A percentile compares a stretch with the other conserved stretches of the same genome.
Conservation (phyloP, 2,797 vertebrate genomes). For the Manis javanica region DNA sequence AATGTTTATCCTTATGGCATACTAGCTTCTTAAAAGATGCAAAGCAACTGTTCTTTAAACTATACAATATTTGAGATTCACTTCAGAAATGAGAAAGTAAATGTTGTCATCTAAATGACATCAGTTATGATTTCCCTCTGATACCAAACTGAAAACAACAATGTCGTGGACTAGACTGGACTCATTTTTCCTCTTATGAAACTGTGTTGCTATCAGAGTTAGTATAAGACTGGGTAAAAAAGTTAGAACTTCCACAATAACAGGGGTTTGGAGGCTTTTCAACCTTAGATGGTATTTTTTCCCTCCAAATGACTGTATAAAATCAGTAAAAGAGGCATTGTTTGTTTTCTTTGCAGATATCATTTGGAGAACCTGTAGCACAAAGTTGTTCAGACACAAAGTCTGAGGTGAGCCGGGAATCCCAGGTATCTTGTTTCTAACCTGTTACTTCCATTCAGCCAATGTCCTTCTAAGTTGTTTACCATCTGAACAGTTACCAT, state of each 20-base stretch:
- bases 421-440: background rate
- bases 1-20: slow-evolving; percentile 7
- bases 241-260: background rate
- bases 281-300: background rate
- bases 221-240: background rate
- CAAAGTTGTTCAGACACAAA: background rate
- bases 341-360: background rate
- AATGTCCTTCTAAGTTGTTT: background rate
- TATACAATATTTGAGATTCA: background rate
- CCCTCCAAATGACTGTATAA: background rate
- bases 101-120: background rate
- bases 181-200: background rate
- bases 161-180: background rate
- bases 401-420: background rate
- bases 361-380: background rate
- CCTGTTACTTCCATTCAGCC: background rate
- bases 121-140: background rate
- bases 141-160: background rate
- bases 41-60: background rate
- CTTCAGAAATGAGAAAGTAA: background rate
- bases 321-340: background rate
- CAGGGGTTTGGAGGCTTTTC: background rate
- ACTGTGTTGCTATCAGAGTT: background rate
- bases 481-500: background rate
- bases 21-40: background rate